Base-by-base conservation (phyloP, 2,888 invertebrate species). In the Tetanocera ferruginea region DNA sequence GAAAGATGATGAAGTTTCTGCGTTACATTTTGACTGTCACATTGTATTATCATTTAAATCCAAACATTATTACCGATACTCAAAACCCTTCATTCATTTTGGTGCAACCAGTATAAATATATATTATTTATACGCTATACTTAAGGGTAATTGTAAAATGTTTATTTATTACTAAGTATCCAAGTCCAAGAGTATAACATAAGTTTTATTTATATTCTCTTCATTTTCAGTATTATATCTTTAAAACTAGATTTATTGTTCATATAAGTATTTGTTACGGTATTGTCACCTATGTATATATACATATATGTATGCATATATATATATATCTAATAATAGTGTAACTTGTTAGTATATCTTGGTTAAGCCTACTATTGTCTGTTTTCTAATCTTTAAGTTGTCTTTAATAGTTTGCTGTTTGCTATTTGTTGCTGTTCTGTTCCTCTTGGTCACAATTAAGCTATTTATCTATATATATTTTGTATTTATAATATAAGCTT, bases 361-460 rank as follows among this genome's bases (percentile, higher is more conserved):
- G 75, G 78, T 81, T 84, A 85, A 82, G 74, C 80, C 83, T 85
- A 85, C 83, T 85, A 85, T 85, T 85, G 85, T 85, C 85, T 83
- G 82, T 82, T 82, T 81, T 80, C 80, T 82, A 81, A 81, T 72
- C 55, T 6, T 60, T 55, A 67, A 67, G 64, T 55, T 69, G 37
- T 23, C 31, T 57, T 49, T 69, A 76, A 77, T 77, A 80, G 73
- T 77, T 78, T 62, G 79, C 79, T 78, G 66, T 77, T 81, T 82
- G 76, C 79, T 75, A 77, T 77, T 25, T 55, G 17, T 64, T 74
- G 31, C 74, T 74, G 51, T n/a, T n/a, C n/a, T n/a, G 19, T 28
- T 28, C 17, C 60, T 60, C 17, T 60, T 28, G 11, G 11, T 25
- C 6, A 43, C 43, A 43, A 11, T 43, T 43, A 43, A 43, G 43